These are phyloP conservation scores for Thelaira solivaga DNA, from an alignment of 2,888 invertebrate species.

Conservation along the genomic window DNA sequence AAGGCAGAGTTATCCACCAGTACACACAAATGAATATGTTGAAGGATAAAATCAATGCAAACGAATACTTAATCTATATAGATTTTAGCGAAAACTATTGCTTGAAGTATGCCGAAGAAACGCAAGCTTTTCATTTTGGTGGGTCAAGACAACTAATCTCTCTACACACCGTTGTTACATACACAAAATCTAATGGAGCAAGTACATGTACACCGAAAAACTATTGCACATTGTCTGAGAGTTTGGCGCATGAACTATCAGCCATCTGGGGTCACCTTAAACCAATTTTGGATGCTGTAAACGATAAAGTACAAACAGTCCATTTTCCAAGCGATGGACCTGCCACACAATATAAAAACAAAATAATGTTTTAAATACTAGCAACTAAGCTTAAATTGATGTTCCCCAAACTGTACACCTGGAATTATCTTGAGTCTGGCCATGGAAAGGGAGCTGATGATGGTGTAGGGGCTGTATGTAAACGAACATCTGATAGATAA, in stretches of 20 bases:
- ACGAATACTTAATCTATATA: constrained; percentile 16
- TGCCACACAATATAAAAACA: constrained; percentile 61
- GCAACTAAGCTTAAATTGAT: constrained; percentile 60
- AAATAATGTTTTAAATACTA: constrained; percentile 68
- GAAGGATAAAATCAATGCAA: constrained; percentile 16
- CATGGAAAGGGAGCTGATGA: not conserved
- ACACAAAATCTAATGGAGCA: not conserved
- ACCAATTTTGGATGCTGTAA: not conserved
- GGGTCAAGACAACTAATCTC: not conserved
- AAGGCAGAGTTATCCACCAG: not conserved
- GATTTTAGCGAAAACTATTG: constrained; percentile 43
- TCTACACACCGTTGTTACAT: not conserved
- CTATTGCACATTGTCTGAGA: not conserved
- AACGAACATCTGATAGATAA: not conserved
- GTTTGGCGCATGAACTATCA: not conserved
- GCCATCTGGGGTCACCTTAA: not conserved
- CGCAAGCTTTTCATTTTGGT: not conserved
- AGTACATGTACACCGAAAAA: constrained; percentile 1
- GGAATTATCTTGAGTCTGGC: constrained; percentile 64
- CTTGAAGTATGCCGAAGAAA: constrained; percentile 65
- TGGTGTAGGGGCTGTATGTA: constrained; percentile 5
- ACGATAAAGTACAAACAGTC: constrained; percentile 63
- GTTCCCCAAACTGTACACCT: constrained; percentile 66
- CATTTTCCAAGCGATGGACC: constrained; percentile 66
- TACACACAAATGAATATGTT: not conserved